Evolutionary conservation across 2,888 invertebrate species (phyloP).

Genomic region (Drosophila stalkeri): DNA sequence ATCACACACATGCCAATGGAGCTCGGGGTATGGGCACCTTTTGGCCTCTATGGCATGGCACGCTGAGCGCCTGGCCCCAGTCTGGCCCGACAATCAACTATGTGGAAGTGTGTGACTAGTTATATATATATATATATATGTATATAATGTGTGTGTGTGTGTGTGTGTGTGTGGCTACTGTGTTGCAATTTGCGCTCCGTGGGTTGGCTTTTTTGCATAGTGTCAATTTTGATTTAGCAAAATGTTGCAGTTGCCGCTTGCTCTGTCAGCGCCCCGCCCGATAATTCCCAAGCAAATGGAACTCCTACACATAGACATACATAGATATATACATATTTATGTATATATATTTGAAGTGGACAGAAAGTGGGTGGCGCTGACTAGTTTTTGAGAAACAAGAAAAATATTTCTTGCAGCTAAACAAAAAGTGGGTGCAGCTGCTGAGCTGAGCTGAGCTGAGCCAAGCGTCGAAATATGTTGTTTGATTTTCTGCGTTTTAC

Average conservation of each 20-base stretch:
- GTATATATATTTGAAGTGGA: conserved; percentile 22
- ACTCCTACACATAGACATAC: conserved; percentile 37
- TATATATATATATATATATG: no score
- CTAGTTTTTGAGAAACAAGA: conserved; percentile 59
- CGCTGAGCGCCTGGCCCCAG: conserved; percentile 76
- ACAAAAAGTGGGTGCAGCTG: conserved; percentile 72
- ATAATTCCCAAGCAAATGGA: conserved; percentile 52
- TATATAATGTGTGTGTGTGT: conserved; percentile 26
- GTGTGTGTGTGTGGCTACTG: conserved; percentile 60
- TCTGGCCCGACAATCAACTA: conserved; percentile 60
- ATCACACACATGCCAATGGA: conserved; percentile 48
- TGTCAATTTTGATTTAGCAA: conserved; percentile 79
- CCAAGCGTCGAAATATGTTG: conserved; percentile 11
- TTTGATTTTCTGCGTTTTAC: conserved; percentile 29
- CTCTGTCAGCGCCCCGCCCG: conserved; percentile 68
- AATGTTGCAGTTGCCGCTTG: conserved; percentile 60
- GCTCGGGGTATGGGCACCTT: conserved; percentile 65
- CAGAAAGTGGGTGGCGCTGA: conserved; percentile 77
- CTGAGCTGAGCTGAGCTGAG: conserved; percentile 14
- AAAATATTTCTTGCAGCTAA: conserved; percentile 60
- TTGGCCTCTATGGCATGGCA: conserved; percentile 73
- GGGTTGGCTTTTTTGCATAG: conserved; percentile 77
- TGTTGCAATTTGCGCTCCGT: conserved; percentile 69
- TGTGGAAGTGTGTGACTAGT: conserved; percentile 12
- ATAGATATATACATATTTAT: conserved; percentile 6